Base-by-base conservation (phyloP, 2,797 vertebrate species). In the Hydrophis major region DNA sequence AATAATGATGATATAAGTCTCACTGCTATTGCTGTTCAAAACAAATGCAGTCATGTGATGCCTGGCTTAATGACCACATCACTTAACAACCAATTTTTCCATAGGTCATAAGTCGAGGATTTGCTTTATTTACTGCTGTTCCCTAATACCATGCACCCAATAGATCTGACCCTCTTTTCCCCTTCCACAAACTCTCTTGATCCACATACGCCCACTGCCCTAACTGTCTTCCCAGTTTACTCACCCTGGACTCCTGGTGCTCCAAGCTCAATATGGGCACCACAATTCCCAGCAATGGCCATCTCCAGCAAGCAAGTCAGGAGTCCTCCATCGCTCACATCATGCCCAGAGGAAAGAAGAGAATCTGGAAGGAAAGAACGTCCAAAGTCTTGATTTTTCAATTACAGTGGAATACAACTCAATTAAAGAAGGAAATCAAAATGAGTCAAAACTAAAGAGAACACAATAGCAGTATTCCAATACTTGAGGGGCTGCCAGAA, bases 241-340 rank as follows among this genome's bases (percentile, higher is more conserved):
- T 97, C 89, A 98, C 97, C 96, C 0, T 94, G 55, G 0, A 91
- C 12, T 1, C 90, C 95, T 0, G 94, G 60, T 0, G 95, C 95
- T 0, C 2, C 37, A 86, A 99, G 57, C 27, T 98, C 98, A 2
- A 98, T 96, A 0, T 98, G 98, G 55, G 99, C 97, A 2, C 99
- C 99, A 90, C 98, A 98, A 95, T 99, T 99, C 89, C 99, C 99
- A 6, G 98, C 98, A 94, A 99, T 99, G 2, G 98, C 98, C 99
- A 99, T 99, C 96, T 99, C 99, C 37, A 99, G 97, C 93, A 99
- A 91, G 95, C 98, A 99, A 88, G 98, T 98, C 95, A 99, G 95
- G 14, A 99, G 98, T 5, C 99, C 99, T 59, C 99, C 99, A 0
- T 99, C 99, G 0, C 99, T 99, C 96, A 99, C 97, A 92, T 99